Base-by-base conservation (phyloP, 2,888 invertebrate species). In the Platycheirus albimanus region DNA sequence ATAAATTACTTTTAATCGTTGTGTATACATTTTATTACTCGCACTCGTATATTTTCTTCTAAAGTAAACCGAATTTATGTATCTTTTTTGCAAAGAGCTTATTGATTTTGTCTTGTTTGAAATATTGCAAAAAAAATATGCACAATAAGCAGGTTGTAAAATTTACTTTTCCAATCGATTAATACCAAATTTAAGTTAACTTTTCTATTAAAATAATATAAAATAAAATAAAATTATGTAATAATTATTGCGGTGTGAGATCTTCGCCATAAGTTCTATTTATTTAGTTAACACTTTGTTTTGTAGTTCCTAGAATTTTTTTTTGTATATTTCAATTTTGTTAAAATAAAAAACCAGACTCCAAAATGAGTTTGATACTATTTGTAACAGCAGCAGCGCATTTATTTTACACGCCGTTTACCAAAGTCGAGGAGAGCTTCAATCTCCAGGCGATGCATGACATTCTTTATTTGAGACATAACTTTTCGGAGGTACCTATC, bases 361-460 rank as follows among this genome's bases (percentile, higher is more conserved):
- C 24, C 56, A 84, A 61, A 45, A 96, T 96, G 95, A 94, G 95
- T 90, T 93, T 94, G 88, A 91, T 96, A 90, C 91, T 96, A 87
- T 93, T 95, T 89, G 91, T 96, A 86, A 93, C 96, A 87, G 95
- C 96, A 78, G 93, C 94, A 86, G 93, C 95, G 86, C 96, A 97
- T 90, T 92, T 98, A 75, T 90, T 97, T 84, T 93, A 96, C 87
- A 98, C 98, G 88, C 99, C 99, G 64, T 99, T 95, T 90, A 99
- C 98, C 3, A 99, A 99, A 94, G 99, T 99, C 61, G 99, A 99
- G 92, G 99, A 99, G 92, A 99, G 99, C 91, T 99, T 99, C 91
- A 99, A 99, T 92, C 92, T 99, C 75, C 99, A 99, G 92, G 99
- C 99, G 19, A 96, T 96, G 90, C 99, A 99, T 92, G 99, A 99